A percentile compares a stretch with the other conserved stretches of the same genome.
phyloP scores from a whole-genome alignment of 2,888 invertebrate species.

The Zaprionus obscuricornis region DNA sequence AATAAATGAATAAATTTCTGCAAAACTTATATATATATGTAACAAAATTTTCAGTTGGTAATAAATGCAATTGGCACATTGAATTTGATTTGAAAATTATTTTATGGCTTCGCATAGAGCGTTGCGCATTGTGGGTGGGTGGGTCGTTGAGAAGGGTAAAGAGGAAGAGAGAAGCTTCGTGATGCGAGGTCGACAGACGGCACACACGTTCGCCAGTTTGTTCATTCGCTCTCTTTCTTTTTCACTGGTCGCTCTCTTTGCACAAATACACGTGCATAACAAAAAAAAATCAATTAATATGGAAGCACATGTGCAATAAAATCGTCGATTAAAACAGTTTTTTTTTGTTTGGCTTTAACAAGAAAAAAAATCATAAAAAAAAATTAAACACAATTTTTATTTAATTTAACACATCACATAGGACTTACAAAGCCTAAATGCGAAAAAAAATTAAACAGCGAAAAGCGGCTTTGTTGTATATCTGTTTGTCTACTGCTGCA shows the following conservation, averaged over 20 bases:
- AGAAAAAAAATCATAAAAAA: not conserved
- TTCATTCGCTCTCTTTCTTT: slow-evolving; percentile 19
- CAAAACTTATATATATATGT: not conserved
- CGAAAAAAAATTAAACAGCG: slow-evolving; percentile 17
- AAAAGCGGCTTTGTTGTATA: slow-evolving; percentile 33
- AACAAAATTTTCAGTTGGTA: slow-evolving; percentile 20
- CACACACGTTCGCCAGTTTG: slow-evolving; percentile 27
- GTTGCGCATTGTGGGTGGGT: slow-evolving; percentile 30
- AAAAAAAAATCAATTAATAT: slow-evolving; percentile 70
- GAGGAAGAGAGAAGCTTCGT: slow-evolving; percentile 16
- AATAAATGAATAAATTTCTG: not conserved
- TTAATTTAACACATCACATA: slow-evolving; percentile 15
- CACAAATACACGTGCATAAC: slow-evolving; percentile 55
- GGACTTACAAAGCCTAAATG: slow-evolving; percentile 23
- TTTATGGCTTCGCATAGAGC: slow-evolving; percentile 47
- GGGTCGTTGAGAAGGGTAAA: not conserved
- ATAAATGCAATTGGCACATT: slow-evolving; percentile 37
- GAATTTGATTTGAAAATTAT: slow-evolving; percentile 28
- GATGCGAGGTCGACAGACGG: slow-evolving; percentile 49
- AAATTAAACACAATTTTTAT: slow-evolving; percentile 11
- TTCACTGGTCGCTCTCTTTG: slow-evolving; percentile 33
- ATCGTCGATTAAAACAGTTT: slow-evolving; percentile 14
- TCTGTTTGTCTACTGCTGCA: slow-evolving; percentile 30
- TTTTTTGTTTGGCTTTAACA: slow-evolving; percentile 14
- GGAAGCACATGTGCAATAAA: slow-evolving; percentile 62